Base-by-base conservation (phyloP, 37 sponge, comb jelly and placozoan species). In the Corticium candelabrum region DNA sequence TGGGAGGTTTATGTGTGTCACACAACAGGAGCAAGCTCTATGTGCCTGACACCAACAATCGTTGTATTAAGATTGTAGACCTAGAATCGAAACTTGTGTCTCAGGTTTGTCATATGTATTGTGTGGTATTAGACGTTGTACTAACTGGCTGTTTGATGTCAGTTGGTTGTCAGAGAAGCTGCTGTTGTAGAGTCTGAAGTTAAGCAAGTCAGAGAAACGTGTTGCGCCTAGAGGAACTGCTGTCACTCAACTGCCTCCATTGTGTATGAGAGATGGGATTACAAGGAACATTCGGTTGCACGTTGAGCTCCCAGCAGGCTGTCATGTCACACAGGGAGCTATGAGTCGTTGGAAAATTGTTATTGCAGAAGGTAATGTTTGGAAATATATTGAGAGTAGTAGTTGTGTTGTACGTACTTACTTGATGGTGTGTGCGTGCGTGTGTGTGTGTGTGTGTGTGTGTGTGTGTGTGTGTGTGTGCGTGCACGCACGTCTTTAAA, bases 1-100 rank as follows among this genome's bases (percentile, higher is more conserved):
- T 93, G 0, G 83, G 86, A 2, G 96, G 96, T 21, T 78, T 96
- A 35, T 82, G 86, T 40, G 37, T 87, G 31, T 78, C 70, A 40
- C 50, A 78, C 3, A 68, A 38, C 15, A 85, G 88, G 34, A 40
- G 71, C 30, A 41, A 27, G 3, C 80, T 96, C 27, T 93, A 82
- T 39, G 80, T 96, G 38, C 85, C 90, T 30, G 93, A 96, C 75
- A 93, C 96, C 27, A 96, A 96, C 80, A 88, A 89, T 71, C 93
- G 93, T 43, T 38, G n/a, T 2, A 84, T 93, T 2, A 77, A 85
- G 62, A 67, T 85, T 2, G 62, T 93, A 70, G 84, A 93, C 78
- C 69, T 91, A 74, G 70, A 62, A n/a, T 34, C 39, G 38, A 80
- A 75, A 50, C 33, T 74, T 5, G 90, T 90, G 35, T 50, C 67